Base-by-base conservation (phyloP, 2,888 invertebrate genomes). In the Troglohyphantes excavatus region DNA sequence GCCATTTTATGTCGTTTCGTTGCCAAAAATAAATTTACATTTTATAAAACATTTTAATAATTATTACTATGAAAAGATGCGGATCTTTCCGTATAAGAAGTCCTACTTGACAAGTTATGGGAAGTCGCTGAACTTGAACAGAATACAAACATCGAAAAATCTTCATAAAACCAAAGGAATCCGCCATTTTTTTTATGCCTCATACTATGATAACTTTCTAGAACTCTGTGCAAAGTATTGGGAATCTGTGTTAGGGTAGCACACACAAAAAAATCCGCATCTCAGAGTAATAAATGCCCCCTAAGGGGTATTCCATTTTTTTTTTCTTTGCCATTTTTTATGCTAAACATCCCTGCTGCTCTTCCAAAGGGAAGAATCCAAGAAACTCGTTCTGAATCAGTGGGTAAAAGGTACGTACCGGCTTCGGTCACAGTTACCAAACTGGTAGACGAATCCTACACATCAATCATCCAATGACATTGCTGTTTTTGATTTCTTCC, bases 381-480 rank as follows among this genome's bases (percentile, higher is more conserved):
- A 59, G 21, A 65, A 65, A 75, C 59, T 59, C 61, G 59, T 61
- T 33, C 61, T 29, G 59, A 75, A 61, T 61, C 59, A 19, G 19
- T 53, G 19, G 33, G 43, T 2, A 19, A 19, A 27, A 7, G 53
- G 33, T 59, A 1, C 11, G 19, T 2, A 29, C 72, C 23, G 7
- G 27, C 61, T 19, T 33, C 21, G 3, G 19, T 29, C 5, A 53
- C 59, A 75, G 75, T 61, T 26, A 65, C 65, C 75, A 75, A 75
- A 78, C 33, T 9, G n/a, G 78, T 78, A 65, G 78, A 78, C 26
- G 39, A 65, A 26, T 26, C 65, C 65, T 43, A 6, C 29, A 5
- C 78, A 78, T 78, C 78, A 21, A 78, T 78, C 78, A 78, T 65
- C 39, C 78, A 78, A 78, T 65, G 78, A 78, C 78, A 78, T 9